Evolutionary conservation across 2,797 vertebrate genomes (phyloP).

Genomic region (Channa striata): DNA sequence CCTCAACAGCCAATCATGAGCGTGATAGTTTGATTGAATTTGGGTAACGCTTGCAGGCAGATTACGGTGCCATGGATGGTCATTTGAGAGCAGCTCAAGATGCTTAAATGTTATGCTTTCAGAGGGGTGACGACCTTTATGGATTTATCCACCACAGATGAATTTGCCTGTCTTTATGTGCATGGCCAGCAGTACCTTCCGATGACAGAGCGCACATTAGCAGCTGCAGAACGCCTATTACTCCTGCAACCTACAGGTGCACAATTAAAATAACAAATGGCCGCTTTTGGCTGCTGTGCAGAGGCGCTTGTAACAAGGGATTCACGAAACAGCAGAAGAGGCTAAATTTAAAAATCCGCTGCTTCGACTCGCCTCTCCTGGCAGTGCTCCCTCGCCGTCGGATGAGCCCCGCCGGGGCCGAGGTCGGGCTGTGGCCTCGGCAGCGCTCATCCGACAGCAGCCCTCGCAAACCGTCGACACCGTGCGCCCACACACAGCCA

Average conservation of each 20-base stretch:
- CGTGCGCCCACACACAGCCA: neutral
- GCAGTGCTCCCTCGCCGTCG: slow-evolving; percentile 3
- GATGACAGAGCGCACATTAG: slow-evolving; percentile 22
- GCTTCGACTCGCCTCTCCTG: neutral
- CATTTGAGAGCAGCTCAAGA: neutral
- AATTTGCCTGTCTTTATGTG: neutral
- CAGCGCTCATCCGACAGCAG: neutral
- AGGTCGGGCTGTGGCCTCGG: neutral
- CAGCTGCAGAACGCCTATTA: slow-evolving; percentile 21
- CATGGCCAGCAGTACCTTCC: neutral
- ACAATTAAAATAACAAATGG: slow-evolving; percentile 44
- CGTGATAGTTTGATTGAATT: too few species aligned
- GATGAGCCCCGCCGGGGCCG: neutral
- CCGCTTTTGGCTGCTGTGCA: neutral
- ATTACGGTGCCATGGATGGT: slow-evolving; percentile 12
- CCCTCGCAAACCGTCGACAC: neutral
- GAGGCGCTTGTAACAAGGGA: neutral
- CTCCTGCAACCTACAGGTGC: slow-evolving; percentile 48
- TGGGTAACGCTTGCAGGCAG: neutral
- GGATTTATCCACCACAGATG: slow-evolving; percentile 15
- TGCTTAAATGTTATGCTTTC: slow-evolving; percentile 10
- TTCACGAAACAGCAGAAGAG: slow-evolving; percentile 14
- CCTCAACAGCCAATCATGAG: slow-evolving; percentile 3
- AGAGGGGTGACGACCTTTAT: neutral
- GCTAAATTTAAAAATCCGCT: slow-evolving; percentile 25